Percentiles rank a stretch among this genome's conserved stretches.
Conservation (phyloP, 2,888 invertebrate genomes). For the Byasa hedistus region DNA sequence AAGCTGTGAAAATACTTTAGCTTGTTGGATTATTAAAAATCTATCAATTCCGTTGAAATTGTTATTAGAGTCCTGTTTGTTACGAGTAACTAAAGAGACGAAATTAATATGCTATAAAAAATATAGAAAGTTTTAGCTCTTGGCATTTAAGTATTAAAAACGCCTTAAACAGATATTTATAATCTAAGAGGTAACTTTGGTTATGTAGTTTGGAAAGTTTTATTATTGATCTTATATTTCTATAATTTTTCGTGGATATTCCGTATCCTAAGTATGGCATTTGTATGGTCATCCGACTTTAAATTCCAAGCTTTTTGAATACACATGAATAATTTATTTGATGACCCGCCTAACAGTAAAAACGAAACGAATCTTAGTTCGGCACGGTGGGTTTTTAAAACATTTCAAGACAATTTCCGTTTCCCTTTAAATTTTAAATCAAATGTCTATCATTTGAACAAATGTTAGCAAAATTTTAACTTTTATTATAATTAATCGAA, state of each 20-base stretch:
- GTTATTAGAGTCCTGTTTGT: no score
- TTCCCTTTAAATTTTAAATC: not conserved
- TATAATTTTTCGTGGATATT: not conserved
- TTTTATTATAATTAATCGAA: not conserved
- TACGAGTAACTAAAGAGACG: no score
- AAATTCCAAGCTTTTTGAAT: constrained; percentile 37
- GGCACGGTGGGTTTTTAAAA: constrained; percentile 27
- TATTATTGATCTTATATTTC: not conserved
- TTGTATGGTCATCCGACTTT: constrained; percentile 31
- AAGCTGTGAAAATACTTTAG: no score
- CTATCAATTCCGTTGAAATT: no score
- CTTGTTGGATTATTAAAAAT: no score
- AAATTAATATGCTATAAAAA: no score
- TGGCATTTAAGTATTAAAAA: no score
- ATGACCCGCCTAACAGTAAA: constrained; percentile 47
- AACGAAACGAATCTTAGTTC: constrained; percentile 39
- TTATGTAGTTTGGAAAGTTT: not conserved
- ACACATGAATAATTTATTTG: constrained; percentile 51
- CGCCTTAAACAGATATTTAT: not conserved
- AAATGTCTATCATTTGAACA: not conserved
- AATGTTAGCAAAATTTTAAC: not conserved
- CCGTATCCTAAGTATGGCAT: constrained; percentile 2
- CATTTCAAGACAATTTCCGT: constrained; percentile 1
- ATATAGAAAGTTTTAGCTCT: no score
- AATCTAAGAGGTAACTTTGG: not conserved